phyloP scores from a whole-genome alignment of 2,113 vertebrate species.

The Toxotes chatareus region DNA sequence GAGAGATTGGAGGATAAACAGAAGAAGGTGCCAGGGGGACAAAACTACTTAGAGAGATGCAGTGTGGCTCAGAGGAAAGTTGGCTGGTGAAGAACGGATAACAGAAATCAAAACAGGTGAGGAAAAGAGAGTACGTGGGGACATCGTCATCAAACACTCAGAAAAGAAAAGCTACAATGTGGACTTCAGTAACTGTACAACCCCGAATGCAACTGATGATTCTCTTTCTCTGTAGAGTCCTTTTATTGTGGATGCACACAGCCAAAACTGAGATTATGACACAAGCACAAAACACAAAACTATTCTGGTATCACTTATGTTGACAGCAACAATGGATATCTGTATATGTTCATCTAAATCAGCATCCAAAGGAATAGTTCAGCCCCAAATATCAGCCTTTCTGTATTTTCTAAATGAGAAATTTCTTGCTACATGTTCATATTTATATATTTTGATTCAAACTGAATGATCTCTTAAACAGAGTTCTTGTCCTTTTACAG shows the following conservation, averaged over 20 bases:
- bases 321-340: not conserved
- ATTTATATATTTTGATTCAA: not conserved
- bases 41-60: constrained; percentile 21
- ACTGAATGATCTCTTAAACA: not conserved
- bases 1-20: constrained; percentile 38
- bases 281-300: not conserved
- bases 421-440: not conserved
- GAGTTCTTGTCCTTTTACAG: not conserved
- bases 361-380: not conserved
- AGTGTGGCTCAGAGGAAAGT: constrained; percentile 27
- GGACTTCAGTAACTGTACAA: not conserved
- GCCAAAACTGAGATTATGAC: constrained; percentile 1
- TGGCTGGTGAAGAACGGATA: constrained; percentile 28
- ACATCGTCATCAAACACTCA: constrained; percentile 30
- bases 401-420: not conserved
- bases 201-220: not conserved
- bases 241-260: constrained; percentile 5
- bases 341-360: not conserved
- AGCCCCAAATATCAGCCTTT: not conserved
- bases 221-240: not conserved
- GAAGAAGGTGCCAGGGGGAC: constrained; percentile 42
- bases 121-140: constrained; percentile 34
- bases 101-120: constrained; percentile 53
- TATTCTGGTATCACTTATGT: not conserved
- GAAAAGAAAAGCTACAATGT: constrained; percentile 26